Conservation (phyloP, 2,888 invertebrate genomes). For the Seira ritae region DNA sequence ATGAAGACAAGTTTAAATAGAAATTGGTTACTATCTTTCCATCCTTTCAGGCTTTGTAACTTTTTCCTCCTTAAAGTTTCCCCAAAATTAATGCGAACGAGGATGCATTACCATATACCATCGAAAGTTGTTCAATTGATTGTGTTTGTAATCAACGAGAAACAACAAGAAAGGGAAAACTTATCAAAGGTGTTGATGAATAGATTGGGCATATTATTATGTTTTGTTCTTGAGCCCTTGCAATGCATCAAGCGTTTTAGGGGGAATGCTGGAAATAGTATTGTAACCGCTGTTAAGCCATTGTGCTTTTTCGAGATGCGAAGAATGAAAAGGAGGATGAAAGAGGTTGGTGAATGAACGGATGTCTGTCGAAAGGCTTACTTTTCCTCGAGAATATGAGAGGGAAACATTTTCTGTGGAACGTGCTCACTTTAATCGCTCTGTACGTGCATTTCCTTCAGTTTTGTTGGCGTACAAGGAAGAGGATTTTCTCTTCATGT, state of each 20-base stretch:
- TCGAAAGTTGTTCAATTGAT: too few relatives aligned
- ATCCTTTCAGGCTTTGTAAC: background rate
- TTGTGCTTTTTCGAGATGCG: too few relatives aligned
- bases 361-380: background rate
- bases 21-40: background rate
- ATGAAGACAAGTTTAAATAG: background rate
- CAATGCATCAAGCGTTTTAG: too few relatives aligned
- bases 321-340: conserved; percentile 11
- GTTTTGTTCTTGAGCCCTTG: too few relatives aligned
- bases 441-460: background rate
- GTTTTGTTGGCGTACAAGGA: background rate
- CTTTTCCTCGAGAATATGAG: conserved; percentile 5
- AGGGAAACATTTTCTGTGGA: conserved; percentile 2
- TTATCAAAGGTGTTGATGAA: too few relatives aligned
- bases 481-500: background rate
- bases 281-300: too few relatives aligned
- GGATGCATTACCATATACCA: too few relatives aligned
- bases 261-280: too few relatives aligned
- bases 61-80: background rate
- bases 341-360: background rate
- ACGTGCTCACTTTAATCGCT: background rate
- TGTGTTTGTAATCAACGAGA: too few relatives aligned
- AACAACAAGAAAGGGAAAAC: too few relatives aligned
- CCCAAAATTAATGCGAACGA: too few relatives aligned
- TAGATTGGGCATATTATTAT: too few relatives aligned